Evolutionary conservation across 2,888 invertebrate genomes (phyloP), one percentile per base, ranked within the genome.

Genomic region (Panzeria rudis): DNA sequence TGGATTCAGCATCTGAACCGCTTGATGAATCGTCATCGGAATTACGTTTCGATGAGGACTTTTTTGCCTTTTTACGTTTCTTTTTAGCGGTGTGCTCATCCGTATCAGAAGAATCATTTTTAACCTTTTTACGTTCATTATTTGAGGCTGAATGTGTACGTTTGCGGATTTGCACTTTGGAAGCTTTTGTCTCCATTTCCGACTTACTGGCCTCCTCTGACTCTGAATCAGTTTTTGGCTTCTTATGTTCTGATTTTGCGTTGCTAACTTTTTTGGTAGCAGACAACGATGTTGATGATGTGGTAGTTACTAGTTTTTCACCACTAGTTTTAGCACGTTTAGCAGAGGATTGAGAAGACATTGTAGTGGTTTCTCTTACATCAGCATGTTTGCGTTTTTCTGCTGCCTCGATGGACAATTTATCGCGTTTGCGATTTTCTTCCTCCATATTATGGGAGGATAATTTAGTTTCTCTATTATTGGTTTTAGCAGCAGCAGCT

Each of bases 1-100:
- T 94, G 87, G 95, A 95, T 86, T 95, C 95, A 86, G 94, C 95
- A 50, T 95, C 95, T 0, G 94, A 94, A 56, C 94, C 94, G 23
- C 71, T 71, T 0, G 95, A 95, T 32, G 95, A 95, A 0, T 94
- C 95, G 15, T 95, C 95, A 59, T 88, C 89, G 17, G 95, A 94
- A 13, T 87, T 88, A 20, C 86, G 86, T 68, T 88, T 88, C 9
- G 86, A 71, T 17, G 86, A 66, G 25, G 84, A 59, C 88, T 88
- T 93, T 78, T 92, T 92, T 9, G 92, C 91, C 89, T 94, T 94
- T 89, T 93, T 93, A 68, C 93, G 93, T 91, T 94, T 93, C 91
- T 94, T 91, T 88, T 94, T 94, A 86, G 93, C 92, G 15, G 86
- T 52, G n/a, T 86, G 89, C 9, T 90, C 93, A 68, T 93, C 93